A percentile compares a stretch with the other conserved stretches of the same genome.
phyloP scores from a whole-genome alignment of 2,113 vertebrate genomes.

The Erythrocercus mccallii region DNA sequence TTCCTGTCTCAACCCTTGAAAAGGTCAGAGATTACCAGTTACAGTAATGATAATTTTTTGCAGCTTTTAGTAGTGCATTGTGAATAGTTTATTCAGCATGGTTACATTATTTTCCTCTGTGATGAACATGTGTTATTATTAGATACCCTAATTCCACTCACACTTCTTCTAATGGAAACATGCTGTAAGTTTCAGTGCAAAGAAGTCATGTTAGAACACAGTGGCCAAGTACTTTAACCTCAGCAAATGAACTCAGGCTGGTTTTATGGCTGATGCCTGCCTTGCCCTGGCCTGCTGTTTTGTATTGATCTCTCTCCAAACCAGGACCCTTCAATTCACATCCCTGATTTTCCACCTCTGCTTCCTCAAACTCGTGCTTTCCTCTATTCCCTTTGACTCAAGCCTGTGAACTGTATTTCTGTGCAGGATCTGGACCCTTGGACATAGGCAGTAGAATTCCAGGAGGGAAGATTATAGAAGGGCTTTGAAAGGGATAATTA shows the following conservation, averaged over 20 bases:
- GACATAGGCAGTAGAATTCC: background rate
- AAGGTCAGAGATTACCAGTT: background rate
- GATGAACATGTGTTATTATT: background rate
- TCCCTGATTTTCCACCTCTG: background rate
- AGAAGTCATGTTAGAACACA: background rate
- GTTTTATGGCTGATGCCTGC: background rate
- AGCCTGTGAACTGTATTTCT: background rate
- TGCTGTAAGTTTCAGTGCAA: background rate
- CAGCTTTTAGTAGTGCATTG: background rate
- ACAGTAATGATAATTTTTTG: background rate
- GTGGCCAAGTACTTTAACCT: background rate
- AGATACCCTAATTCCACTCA: background rate
- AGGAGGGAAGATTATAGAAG: background rate
- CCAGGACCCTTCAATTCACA: background rate
- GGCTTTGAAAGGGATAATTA: background rate
- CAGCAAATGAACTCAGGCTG: background rate
- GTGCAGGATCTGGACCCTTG: background rate
- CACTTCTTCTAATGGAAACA: background rate
- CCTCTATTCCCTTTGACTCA: background rate
- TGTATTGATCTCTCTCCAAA: background rate
- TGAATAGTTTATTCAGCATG: background rate
- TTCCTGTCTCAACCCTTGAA: background rate
- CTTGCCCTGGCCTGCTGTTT: background rate
- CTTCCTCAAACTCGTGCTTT: background rate
- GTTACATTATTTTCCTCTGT: background rate